Evolutionary conservation across 1,140 invertebrate species (phyloP).

Genomic region (Nylanderia fulva): DNA sequence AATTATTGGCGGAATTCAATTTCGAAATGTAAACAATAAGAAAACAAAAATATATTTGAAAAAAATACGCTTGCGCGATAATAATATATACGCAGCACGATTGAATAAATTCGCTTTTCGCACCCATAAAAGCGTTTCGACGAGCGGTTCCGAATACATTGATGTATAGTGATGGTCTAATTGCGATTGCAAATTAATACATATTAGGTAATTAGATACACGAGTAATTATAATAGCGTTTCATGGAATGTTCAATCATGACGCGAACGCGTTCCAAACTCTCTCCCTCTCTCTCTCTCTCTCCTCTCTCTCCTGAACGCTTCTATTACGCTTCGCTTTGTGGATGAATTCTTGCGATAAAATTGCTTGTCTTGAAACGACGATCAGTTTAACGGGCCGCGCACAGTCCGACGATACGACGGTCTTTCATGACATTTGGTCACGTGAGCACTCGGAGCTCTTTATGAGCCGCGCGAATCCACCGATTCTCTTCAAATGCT

Average conservation of each 20-base stretch:
- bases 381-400: constrained; percentile 28
- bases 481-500: constrained; percentile 32
- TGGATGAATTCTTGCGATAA: constrained; percentile 37
- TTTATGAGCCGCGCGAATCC: constrained; percentile 44
- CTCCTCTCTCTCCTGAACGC: too few relatives aligned
- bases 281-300: background rate
- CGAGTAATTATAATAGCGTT: background rate
- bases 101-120: background rate
- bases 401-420: constrained; percentile 45
- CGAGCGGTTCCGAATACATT: too few relatives aligned
- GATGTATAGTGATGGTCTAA: background rate
- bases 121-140: too few relatives aligned
- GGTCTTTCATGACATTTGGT: constrained; percentile 18
- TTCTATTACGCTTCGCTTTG: background rate
- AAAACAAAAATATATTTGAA: background rate
- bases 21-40: constrained; percentile 10
- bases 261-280: background rate
- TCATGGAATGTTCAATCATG: background rate
- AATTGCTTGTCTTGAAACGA: constrained; percentile 51
- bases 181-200: background rate
- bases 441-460: constrained; percentile 35
- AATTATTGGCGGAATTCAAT: background rate
- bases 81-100: too few relatives aligned
- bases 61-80: background rate
- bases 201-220: background rate